phyloP scores from a whole-genome alignment of 2,888 invertebrate species.

The Marronus borbonicus region DNA sequence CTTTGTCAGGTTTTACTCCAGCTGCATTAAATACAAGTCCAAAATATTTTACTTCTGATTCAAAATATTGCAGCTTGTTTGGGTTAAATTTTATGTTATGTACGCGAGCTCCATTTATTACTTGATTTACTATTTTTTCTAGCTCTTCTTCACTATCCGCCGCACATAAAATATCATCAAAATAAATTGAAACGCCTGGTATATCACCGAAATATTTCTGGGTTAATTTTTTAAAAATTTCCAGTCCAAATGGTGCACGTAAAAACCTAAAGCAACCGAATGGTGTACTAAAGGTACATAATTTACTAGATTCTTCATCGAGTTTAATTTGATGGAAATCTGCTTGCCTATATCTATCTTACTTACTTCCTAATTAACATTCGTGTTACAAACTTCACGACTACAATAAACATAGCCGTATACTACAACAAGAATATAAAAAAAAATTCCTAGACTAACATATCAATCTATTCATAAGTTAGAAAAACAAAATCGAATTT shows the following conservation, averaged over 20 bases:
- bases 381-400: too few relatives aligned
- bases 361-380: too few relatives aligned
- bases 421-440: too few relatives aligned
- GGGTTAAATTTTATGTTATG: constrained; percentile 51
- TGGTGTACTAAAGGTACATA: constrained; percentile 58
- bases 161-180: constrained; percentile 47
- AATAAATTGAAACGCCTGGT: constrained; percentile 30
- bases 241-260: constrained; percentile 40
- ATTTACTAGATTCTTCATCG: constrained; percentile 54
- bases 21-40: constrained; percentile 45
- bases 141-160: neutral
- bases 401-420: too few relatives aligned
- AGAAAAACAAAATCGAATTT: too few relatives aligned
- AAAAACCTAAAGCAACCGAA: constrained; percentile 46
- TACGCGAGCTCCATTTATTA: constrained; percentile 39
- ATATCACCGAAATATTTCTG: constrained; percentile 43
- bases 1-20: constrained; percentile 39
- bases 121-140: too few relatives aligned
- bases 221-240: constrained; percentile 30
- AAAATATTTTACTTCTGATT: constrained; percentile 53
- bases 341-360: too few relatives aligned
- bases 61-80: constrained; percentile 53
- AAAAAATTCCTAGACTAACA: too few relatives aligned
- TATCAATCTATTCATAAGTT: too few relatives aligned
- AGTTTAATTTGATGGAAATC: constrained; percentile 57